Base-by-base conservation (phyloP, 2,888 invertebrate genomes). In the Macaria liturata region DNA sequence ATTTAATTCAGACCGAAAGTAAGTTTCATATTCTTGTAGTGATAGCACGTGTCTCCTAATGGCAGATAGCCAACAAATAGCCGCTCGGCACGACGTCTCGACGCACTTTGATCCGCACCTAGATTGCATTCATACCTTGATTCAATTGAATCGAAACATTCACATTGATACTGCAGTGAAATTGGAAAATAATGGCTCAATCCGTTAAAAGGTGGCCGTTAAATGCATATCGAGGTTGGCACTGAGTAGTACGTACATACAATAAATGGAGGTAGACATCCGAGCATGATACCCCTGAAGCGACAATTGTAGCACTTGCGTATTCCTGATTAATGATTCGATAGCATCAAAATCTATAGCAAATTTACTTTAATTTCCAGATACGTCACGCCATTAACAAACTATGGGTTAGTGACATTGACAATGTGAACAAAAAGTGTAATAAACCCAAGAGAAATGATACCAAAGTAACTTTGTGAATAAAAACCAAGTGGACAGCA, bases 371-470 rank as follows among this genome's bases (percentile, higher is more conserved):
- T 20, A 20, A 20, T 50, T 57, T 53, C 47, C 58, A 43, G 61
- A 68, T 67, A 61, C 59, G 55, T 49, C 64, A 63, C 50, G 45
- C 48, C 49, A 55, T 47, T 34, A 49, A 20, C 49, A 56, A 67
- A 64, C 57, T 61, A 77, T 78, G 78, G 75, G 76, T 69, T 78
- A 81, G 67, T 67, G 67, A 69, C 61, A 54, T 43, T 49, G 46
- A 62, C 42, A 46, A 54, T 43, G 58, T 63, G 57, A 55, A 3
- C 45, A 39, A 20, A 43, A 40, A 61, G 53, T 60, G 46, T 54
- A 54, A 55, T 55, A 52, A 52, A 51, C n/a, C 62, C 68, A 57
- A 65, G 40, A 65, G 63, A 57, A 62, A 71, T 66, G 62, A 66
- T 65, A 66, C 54, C 62, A 46, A 64, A 61, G 67, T 66, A 67